phyloP scores from a whole-genome alignment of 2,797 vertebrate genomes.

The Oreortyx pictus region DNA sequence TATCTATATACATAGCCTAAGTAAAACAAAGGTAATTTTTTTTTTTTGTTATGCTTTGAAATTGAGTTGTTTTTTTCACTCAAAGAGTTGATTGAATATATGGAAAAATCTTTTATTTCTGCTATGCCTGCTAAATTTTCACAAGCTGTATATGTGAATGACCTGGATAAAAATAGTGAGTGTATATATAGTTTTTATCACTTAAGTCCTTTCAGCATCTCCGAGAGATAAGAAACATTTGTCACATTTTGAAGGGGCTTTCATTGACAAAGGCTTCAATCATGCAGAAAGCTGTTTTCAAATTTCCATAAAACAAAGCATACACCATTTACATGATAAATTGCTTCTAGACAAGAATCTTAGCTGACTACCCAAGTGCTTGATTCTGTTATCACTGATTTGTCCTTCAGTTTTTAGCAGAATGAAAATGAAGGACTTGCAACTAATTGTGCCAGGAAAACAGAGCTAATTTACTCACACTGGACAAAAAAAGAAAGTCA shows the following conservation, averaged over 20 bases:
- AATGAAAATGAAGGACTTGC: constrained; percentile 79
- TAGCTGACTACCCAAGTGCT: constrained; percentile 81
- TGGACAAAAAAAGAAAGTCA: constrained; percentile 49
- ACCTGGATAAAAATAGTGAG: constrained; percentile 58
- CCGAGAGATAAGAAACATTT: constrained; percentile 75
- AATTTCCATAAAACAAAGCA: constrained; percentile 81
- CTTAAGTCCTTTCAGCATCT: constrained; percentile 54
- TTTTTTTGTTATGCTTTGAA: neutral
- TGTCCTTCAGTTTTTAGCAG: constrained; percentile 81
- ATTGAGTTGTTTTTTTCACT: neutral
- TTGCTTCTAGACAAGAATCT: constrained; percentile 82
- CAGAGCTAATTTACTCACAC: constrained; percentile 75
- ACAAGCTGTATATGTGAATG: neutral
- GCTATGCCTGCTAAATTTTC: neutral
- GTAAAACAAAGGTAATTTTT: neutral
- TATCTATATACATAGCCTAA: neutral
- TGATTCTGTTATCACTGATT: constrained; percentile 82
- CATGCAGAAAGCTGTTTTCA: constrained; percentile 83
- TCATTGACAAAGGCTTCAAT: constrained; percentile 81
- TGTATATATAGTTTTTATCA: constrained; percentile 61
- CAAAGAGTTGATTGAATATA: neutral
- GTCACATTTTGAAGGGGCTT: constrained; percentile 63
- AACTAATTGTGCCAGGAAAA: constrained; percentile 82
- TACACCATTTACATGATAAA: constrained; percentile 84
- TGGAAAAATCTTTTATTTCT: constrained; percentile 1